These are phyloP conservation scores for Polypedilum pembai DNA, from an alignment of 1,140 invertebrate genomes.

Conservation along the genomic window DNA sequence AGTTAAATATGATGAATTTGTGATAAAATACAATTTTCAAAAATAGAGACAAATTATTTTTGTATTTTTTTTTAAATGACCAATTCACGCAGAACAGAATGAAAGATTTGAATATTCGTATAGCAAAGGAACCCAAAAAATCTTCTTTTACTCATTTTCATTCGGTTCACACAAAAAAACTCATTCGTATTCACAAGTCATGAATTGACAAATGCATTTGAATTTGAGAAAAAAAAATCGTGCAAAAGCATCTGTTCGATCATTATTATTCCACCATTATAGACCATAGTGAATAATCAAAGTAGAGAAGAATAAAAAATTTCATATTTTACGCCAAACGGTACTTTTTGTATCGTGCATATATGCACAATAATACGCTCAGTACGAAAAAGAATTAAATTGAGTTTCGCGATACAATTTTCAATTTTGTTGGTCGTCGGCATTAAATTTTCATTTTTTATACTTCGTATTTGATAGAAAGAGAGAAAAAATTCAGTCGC, in stretches of 20 bases:
- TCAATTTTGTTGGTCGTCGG: slow-evolving; percentile 23
- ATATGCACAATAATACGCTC: not conserved
- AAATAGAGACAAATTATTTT: too few relatives aligned
- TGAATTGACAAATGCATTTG: too few relatives aligned
- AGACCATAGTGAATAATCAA: too few relatives aligned
- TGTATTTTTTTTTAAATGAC: too few relatives aligned
- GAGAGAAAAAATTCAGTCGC: not conserved
- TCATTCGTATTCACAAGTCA: too few relatives aligned
- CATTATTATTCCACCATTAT: too few relatives aligned
- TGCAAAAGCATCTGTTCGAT: too few relatives aligned
- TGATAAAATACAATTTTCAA: too few relatives aligned
- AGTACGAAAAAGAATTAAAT: not conserved
- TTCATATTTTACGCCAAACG: not conserved
- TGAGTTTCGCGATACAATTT: slow-evolving; percentile 22
- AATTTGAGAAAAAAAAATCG: too few relatives aligned
- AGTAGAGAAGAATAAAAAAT: too few relatives aligned
- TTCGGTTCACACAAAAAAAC: too few relatives aligned
- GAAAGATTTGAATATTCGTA: not conserved
- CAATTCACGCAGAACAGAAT: not conserved
- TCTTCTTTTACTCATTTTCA: not conserved
- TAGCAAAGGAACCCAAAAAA: not conserved
- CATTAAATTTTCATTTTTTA: slow-evolving; percentile 4
- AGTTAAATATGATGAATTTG: too few relatives aligned
- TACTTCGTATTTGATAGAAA: not conserved
- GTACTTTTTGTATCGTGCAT: not conserved